These are phyloP conservation scores for Mola mola DNA, from an alignment of 2,113 vertebrate genomes.

Conservation along the genomic window DNA sequence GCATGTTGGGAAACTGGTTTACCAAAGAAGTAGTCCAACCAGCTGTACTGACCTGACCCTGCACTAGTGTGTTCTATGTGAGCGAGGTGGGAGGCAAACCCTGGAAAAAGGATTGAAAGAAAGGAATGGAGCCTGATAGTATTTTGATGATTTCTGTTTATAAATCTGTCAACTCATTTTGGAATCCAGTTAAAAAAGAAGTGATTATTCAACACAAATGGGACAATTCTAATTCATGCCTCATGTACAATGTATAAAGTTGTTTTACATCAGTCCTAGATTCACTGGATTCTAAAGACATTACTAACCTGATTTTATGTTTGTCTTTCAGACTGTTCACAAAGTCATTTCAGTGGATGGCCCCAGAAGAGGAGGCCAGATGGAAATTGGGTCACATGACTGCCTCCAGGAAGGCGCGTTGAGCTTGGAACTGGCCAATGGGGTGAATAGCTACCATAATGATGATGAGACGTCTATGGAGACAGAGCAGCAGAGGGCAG, in stretches of 20 bases:
- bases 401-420: conserved; percentile 91
- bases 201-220: background rate
- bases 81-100: conserved; percentile 33
- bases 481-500: conserved; percentile 79
- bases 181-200: background rate
- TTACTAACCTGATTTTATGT: conserved; percentile 33
- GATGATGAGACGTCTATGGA: conserved; percentile 71
- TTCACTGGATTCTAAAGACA: background rate
- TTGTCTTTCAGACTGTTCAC: conserved; percentile 86
- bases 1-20: conserved; percentile 36
- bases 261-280: background rate
- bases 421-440: conserved; percentile 88
- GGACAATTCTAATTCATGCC: background rate
- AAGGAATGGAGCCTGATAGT: conserved; percentile 11
- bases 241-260: background rate
- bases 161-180: background rate
- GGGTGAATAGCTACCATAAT: conserved; percentile 83
- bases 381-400: conserved; percentile 98
- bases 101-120: conserved; percentile 24
- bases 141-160: conserved; percentile 4
- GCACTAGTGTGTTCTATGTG: conserved; percentile 22
- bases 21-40: conserved; percentile 37
- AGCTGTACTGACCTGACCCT: conserved; percentile 26
- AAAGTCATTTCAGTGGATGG: conserved; percentile 92
- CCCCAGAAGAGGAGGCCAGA: conserved; percentile 94